phyloP scores from a whole-genome alignment of 2,797 vertebrate species.

The Lithobates pipiens region DNA sequence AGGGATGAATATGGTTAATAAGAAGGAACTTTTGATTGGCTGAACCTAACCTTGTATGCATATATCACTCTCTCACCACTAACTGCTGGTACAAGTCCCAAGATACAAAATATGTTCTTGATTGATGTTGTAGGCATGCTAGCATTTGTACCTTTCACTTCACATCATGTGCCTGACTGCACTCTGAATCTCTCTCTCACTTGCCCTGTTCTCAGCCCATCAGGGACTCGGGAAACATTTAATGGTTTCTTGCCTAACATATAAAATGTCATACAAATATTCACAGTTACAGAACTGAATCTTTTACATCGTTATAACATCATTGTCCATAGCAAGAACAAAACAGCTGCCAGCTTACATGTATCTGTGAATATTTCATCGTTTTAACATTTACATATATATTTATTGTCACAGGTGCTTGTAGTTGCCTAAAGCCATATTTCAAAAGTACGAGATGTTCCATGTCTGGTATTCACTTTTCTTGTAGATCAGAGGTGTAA shows the following conservation, averaged over 20 bases:
- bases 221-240: constrained; percentile 39
- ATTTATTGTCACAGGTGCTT: no score
- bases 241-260: constrained; percentile 34
- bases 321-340: not conserved
- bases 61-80: constrained; percentile 21
- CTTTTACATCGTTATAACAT: not conserved
- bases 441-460: no score
- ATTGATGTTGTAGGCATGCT: constrained; percentile 48
- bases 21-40: constrained; percentile 9
- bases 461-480: no score
- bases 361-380: no score
- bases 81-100: constrained; percentile 34
- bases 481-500: no score
- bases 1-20: not conserved
- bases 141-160: constrained; percentile 60
- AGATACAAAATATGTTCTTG: constrained; percentile 29
- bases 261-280: constrained; percentile 12
- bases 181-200: not conserved
- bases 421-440: no score
- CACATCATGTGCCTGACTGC: constrained; percentile 49
- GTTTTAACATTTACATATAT: no score
- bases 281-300: not conserved
- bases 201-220: not conserved
- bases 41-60: constrained; percentile 5
- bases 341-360: not conserved